phyloP scores from a whole-genome alignment of 1,140 invertebrate genomes.

The Oedothorax gibbosus region DNA sequence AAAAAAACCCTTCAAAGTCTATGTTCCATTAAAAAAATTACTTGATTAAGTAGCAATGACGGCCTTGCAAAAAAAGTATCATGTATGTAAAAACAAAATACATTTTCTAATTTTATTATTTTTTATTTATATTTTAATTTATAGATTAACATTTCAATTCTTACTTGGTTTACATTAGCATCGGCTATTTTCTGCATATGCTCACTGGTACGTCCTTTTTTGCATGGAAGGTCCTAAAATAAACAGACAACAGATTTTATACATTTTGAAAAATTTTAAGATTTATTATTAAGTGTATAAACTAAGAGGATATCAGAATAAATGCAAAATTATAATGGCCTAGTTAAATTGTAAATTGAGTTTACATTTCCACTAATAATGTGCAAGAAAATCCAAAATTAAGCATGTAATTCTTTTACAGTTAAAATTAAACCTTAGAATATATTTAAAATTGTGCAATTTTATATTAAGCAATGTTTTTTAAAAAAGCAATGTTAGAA shows the following conservation, averaged over 20 bases:
- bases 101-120: too few relatives aligned
- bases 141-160: background rate
- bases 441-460: too few relatives aligned
- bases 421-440: background rate
- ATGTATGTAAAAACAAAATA: too few relatives aligned
- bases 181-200: slow-evolving; percentile 45
- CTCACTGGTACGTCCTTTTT: slow-evolving; percentile 41
- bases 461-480: too few relatives aligned
- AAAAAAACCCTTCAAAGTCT: too few relatives aligned
- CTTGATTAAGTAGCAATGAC: too few relatives aligned
- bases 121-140: too few relatives aligned
- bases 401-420: background rate
- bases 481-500: too few relatives aligned
- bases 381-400: background rate
- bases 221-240: slow-evolving; percentile 9
- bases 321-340: too few relatives aligned
- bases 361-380: background rate
- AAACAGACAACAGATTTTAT: too few relatives aligned
- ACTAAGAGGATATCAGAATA: background rate
- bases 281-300: background rate
- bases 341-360: background rate
- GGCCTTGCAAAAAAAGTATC: too few relatives aligned
- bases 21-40: too few relatives aligned
- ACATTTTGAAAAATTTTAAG: background rate
- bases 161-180: slow-evolving; percentile 50